Evolutionary conservation across 2,888 invertebrate species (phyloP), one percentile per base, ranked within the genome.

Genomic region (Thelaira solivaga): DNA sequence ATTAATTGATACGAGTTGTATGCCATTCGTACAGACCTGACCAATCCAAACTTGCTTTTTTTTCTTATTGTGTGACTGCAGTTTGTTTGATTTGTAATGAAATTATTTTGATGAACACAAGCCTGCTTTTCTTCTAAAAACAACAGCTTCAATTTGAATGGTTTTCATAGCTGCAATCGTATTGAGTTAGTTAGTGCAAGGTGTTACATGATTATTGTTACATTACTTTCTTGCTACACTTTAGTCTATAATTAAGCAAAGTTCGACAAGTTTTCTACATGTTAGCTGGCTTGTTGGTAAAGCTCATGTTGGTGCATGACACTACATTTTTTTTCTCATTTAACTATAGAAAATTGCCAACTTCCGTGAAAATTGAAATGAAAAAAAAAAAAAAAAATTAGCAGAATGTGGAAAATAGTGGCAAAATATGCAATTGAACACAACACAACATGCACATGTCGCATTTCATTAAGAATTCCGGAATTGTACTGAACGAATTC

Each of bases 391-490:
- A 31, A 24, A 62, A 62, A 34, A 51, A n/a, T 13, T 51, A 29
- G 18, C 11, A 29, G 24, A 49, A 20, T 59, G 20, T 39, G 29
- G 36, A 69, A 61, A 72, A 59, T 59, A 62, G 62, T 64, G 29
- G 72, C 45, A 64, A 72, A 29, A 36, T 53, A 24, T 34, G 34
- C 29, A 53, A 53, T 51, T 47, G 29, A 55, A 72, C 39, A 72
- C 26, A 55, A 57, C 55, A 55, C 29, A 72, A 68, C 69, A 69
- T 72, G 59, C 64, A 62, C 74, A 74, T 78, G 78, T 68, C 76
- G 64, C 77, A 77, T 79, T 85, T 84, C 83, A 86, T 85, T 86
- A 86, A 82, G 84, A 85, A 86, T 85, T 84, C 84, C 85, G 64
- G 72, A 85, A 84, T 85, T 83, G 83, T 83, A 84, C 82, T 82